Percentiles rank a stretch among this genome's conserved stretches.
Evolutionary conservation across 30 jellyfish, hydroid and myxozoan genomes (phyloP).

Genomic region (Chironex yamaguchii): DNA sequence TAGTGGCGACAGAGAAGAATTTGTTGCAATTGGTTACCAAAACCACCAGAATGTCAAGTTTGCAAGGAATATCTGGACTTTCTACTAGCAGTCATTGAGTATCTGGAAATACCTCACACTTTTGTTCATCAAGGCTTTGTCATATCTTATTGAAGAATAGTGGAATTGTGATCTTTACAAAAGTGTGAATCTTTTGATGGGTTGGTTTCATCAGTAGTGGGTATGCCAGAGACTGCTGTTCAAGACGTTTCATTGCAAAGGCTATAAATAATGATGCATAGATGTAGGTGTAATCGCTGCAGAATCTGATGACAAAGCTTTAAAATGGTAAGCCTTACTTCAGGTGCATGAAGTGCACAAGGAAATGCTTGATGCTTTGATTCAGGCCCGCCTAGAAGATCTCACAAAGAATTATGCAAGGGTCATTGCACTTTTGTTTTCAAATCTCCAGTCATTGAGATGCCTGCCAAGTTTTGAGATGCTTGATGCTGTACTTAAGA

Average conservation of each 20-base stretch:
- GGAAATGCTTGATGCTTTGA: conserved; percentile 34
- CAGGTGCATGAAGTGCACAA: conserved; percentile 53
- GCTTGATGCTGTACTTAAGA: conserved; percentile 18
- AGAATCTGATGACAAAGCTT: conserved; percentile 35
- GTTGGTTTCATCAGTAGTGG: conserved; percentile 53
- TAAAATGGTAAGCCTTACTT: conserved; percentile 14
- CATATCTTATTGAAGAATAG: conserved; percentile 33
- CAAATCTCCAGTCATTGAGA: background rate
- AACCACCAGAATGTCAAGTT: conserved; percentile 59
- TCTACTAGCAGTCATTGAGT: conserved; percentile 4
- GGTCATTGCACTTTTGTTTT: background rate
- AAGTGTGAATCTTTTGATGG: conserved; percentile 29
- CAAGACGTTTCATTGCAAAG: conserved; percentile 12
- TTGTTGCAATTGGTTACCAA: too few relatives aligned
- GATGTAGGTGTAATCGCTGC: conserved; percentile 45
- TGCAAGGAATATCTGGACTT: conserved; percentile 39
- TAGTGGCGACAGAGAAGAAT: too few relatives aligned
- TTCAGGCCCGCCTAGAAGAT: too few relatives aligned
- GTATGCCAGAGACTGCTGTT: conserved; percentile 34
- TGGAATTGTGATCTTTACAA: conserved; percentile 14
- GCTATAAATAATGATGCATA: conserved; percentile 19
- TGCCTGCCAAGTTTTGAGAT: background rate
- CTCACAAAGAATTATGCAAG: too few relatives aligned
- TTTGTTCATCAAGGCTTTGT: conserved; percentile 55
- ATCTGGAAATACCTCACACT: conserved; percentile 8